phyloP scores from a whole-genome alignment of 2,113 vertebrate genomes.

The Kryptolebias marmoratus region DNA sequence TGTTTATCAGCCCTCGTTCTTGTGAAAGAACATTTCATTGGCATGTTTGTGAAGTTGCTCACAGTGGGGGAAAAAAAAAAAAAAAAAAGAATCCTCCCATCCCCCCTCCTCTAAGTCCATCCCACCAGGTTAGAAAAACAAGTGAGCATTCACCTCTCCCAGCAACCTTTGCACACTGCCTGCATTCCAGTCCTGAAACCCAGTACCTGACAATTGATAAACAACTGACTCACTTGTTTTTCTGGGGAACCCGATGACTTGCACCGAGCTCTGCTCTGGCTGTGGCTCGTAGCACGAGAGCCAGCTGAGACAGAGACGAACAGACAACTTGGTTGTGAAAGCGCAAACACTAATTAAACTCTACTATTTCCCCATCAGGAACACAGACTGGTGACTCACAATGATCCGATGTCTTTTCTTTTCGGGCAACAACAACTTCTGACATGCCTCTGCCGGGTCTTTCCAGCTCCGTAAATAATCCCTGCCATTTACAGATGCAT shows the following conservation, averaged over 20 bases:
- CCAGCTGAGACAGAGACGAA: conserved; percentile 33
- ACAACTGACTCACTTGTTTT: conserved; percentile 85
- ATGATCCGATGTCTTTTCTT: conserved; percentile 42
- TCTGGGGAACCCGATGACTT: conserved; percentile 75
- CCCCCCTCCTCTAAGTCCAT: conserved; percentile 47
- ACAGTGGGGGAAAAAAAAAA: conserved; percentile 21
- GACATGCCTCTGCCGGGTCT: conserved; percentile 55
- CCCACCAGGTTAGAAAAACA: conserved; percentile 79
- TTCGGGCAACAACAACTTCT: conserved; percentile 64
- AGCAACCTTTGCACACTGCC: conserved; percentile 81
- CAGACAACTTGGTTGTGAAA: conserved; percentile 63
- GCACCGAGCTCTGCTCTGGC: conserved; percentile 51
- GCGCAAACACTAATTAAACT: conserved; percentile 70
- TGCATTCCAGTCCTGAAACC: conserved; percentile 82
- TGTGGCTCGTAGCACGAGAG: conserved; percentile 47
- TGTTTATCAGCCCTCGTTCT: background rate
- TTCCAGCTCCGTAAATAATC: conserved; percentile 53
- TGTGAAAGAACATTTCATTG: conserved; percentile 30
- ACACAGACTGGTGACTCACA: conserved; percentile 53
- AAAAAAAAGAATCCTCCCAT: conserved; percentile 24
- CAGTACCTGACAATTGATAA: conserved; percentile 84
- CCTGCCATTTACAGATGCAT: conserved; percentile 32
- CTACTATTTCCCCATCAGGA: conserved; percentile 65
- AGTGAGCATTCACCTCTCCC: conserved; percentile 79
- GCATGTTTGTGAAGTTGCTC: conserved; percentile 52